Evolutionary conservation across 2,113 vertebrate genomes (phyloP), one percentile per base, ranked within the genome.

Genomic region (Cromileptes altivelis): DNA sequence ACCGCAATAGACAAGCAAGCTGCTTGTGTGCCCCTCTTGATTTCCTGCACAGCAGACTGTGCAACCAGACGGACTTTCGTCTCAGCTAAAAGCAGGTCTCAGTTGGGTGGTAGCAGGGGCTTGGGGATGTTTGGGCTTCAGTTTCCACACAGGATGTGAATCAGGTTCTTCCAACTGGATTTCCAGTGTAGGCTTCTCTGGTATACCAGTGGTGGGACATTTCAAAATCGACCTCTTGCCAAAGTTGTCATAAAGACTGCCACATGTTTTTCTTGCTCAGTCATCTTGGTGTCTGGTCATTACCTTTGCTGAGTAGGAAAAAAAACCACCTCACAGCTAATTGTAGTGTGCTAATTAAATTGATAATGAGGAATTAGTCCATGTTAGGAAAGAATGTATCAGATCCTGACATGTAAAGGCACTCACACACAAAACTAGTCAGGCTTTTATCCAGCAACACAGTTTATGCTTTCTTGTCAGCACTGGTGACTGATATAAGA

Each of bases 401-500:
- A 27, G 2, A 21, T 65, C 2, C 17, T 74, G 4, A 40, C 62
- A 33, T 78, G 55, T 30, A 50, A 69, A 84, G 11, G 30, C n/a
- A 18, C 4, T 58, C 18, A 5, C 3, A 19, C 21, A 14, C 53
- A 23, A 6, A 47, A n/a, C 25, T 13, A 80, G 63, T 67, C 73
- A 45, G 56, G 37, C 37, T 75, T 71, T 72, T 33, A 76, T 86
- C 33, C 15, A 67, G 33, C 19, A 52, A 21, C 21, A 63, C 13
- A 4, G 37, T 52, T 69, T 60, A 57, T 42, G 52, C 61, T 64
- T 61, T 71, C 25, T 80, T 61, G 52, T 64, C 67, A 53, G 50
- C 10, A 21, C 27, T 70, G 55, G 25, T 75, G 57, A 53, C 78
- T 91, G 80, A 89, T 91, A 91, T 84, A 15, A 42, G 78, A 86